Evolutionary conservation across 2,888 invertebrate genomes (phyloP).

Genomic region (Rotaria socialis): DNA sequence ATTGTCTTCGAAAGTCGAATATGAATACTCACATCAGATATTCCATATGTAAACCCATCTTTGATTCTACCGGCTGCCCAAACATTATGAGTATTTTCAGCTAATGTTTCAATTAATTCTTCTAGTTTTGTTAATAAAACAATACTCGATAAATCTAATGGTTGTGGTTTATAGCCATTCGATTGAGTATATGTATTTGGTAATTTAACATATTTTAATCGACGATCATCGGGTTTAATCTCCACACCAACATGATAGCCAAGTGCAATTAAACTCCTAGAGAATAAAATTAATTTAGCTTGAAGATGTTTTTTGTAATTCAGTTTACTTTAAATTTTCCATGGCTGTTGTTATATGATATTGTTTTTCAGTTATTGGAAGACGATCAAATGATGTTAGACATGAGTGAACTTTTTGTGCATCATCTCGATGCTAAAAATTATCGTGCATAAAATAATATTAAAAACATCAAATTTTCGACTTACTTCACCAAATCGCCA

Average conservation of each 20-base stretch:
- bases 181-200: conserved; percentile 80
- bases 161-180: conserved; percentile 96
- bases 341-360: conserved; percentile 94
- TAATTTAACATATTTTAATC: conserved; percentile 83
- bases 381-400: conserved; percentile 84
- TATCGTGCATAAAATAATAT: too few relatives aligned
- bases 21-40: conserved; percentile 71
- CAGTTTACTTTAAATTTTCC: conserved; percentile 80
- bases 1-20: not conserved
- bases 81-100: conserved; percentile 96
- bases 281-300: conserved; percentile 38
- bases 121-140: conserved; percentile 86
- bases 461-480: too few relatives aligned
- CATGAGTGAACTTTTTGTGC: conserved; percentile 71
- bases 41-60: conserved; percentile 96
- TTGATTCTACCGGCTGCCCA: conserved; percentile 97
- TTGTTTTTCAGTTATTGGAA: conserved; percentile 87
- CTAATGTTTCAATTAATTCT: conserved; percentile 87
- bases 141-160: conserved; percentile 86
- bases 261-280: conserved; percentile 66
- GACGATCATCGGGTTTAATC: conserved; percentile 57
- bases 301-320: not conserved
- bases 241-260: conserved; percentile 90
- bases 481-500: conserved; percentile 85
- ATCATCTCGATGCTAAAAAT: conserved; percentile 43